phyloP scores from a whole-genome alignment of 2,888 invertebrate species.

The Aproaerema taeniolella region DNA sequence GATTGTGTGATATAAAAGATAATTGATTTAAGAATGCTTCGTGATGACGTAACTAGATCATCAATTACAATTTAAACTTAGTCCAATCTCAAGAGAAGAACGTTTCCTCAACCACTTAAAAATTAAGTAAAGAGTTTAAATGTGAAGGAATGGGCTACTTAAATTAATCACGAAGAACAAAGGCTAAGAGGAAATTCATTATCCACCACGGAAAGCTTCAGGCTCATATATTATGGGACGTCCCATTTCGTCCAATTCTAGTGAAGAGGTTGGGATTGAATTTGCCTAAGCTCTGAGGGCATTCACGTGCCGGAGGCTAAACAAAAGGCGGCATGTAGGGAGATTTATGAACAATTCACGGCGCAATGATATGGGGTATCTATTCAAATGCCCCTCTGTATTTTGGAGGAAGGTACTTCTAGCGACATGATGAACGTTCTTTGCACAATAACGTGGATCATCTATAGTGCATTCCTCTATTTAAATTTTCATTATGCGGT shows the following conservation, averaged over 20 bases:
- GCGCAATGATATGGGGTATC: constrained; percentile 68
- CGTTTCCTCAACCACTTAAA: too few species aligned
- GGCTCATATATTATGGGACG: constrained; percentile 21
- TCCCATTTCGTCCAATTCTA: constrained; percentile 34
- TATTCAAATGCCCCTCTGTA: constrained; percentile 59
- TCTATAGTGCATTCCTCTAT: too few species aligned
- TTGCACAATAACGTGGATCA: not conserved
- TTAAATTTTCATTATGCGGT: too few species aligned
- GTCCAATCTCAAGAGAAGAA: too few species aligned
- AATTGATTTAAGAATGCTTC: too few species aligned
- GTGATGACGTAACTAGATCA: too few species aligned
- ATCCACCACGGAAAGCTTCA: constrained; percentile 19
- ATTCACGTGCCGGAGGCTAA: constrained; percentile 50
- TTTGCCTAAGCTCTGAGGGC: constrained; percentile 36
- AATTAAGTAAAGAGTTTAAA: too few species aligned
- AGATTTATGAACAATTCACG: constrained; percentile 72
- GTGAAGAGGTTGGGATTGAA: constrained; percentile 38
- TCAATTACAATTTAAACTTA: too few species aligned
- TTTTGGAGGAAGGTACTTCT: constrained; percentile 47
- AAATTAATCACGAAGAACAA: constrained; percentile 21
- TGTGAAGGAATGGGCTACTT: not conserved
- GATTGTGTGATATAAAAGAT: too few species aligned
- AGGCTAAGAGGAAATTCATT: constrained; percentile 34
- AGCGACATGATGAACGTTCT: constrained; percentile 36
- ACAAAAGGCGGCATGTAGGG: constrained; percentile 64